A percentile compares a stretch with the other conserved stretches of the same genome.
Conservation (phyloP, 2,113 vertebrate species). For the Odocoileus virginianus region DNA sequence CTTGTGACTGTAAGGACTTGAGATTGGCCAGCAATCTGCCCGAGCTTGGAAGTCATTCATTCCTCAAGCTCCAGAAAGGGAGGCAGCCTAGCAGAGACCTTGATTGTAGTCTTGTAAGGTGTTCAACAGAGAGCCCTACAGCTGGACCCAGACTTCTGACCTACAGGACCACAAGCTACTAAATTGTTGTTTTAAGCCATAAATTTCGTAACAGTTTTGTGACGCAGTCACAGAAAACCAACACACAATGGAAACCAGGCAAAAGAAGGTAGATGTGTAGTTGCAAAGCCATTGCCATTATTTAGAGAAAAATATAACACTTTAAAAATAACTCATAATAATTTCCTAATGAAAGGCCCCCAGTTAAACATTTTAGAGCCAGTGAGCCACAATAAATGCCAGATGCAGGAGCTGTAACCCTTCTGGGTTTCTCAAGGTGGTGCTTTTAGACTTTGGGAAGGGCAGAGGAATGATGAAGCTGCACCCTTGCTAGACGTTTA, state of each 20-base stretch:
- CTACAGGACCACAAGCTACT: not conserved
- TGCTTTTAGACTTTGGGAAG: not conserved
- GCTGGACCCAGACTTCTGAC: not conserved
- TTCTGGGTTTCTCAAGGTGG: slow-evolving; percentile 4
- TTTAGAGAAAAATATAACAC: not conserved
- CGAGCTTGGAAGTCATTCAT: not conserved
- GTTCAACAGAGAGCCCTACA: not conserved
- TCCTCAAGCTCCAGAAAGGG: not conserved
- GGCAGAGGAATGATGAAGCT: not conserved
- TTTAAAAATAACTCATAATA: not conserved
- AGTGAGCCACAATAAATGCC: not conserved
- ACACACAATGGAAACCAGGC: not conserved
- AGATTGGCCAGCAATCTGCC: not conserved
- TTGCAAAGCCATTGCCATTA: not conserved
- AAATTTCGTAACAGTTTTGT: not conserved
- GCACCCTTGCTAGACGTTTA: not conserved
- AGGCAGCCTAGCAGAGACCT: not conserved
- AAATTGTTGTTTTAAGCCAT: not conserved
- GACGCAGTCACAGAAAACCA: not conserved
- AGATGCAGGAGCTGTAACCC: not conserved
- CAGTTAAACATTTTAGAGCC: not conserved
- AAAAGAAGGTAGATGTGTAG: not conserved
- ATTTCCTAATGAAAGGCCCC: not conserved
- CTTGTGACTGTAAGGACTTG: not conserved
- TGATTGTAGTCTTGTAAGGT: not conserved